These are phyloP conservation scores for Andricus quercusramuli DNA, from an alignment of 2,888 invertebrate species.

Conservation along the genomic window DNA sequence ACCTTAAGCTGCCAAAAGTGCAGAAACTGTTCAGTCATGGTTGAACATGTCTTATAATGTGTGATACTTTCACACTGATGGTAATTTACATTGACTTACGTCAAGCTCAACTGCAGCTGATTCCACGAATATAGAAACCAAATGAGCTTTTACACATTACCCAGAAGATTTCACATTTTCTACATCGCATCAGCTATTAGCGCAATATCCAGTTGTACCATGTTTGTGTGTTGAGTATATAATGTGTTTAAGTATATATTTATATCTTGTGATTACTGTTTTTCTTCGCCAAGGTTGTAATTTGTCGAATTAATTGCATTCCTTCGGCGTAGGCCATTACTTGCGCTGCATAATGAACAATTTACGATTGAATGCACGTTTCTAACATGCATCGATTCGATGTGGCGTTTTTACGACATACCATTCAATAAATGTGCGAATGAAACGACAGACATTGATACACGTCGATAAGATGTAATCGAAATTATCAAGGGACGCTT, in stretches of 20 bases:
- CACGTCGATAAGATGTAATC: slow-evolving; percentile 33
- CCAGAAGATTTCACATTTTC: slow-evolving; percentile 4
- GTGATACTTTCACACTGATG: neutral
- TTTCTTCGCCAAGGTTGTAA: slow-evolving; percentile 21
- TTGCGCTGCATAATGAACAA: slow-evolving; percentile 32
- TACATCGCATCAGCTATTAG: slow-evolving; percentile 5
- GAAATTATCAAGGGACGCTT: slow-evolving; percentile 23
- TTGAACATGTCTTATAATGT: neutral
- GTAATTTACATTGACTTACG: neutral
- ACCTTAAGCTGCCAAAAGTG: too few relatives aligned
- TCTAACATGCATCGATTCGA: slow-evolving; percentile 27
- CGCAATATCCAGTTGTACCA: neutral
- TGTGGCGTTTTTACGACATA: slow-evolving; percentile 27
- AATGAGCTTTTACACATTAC: slow-evolving; percentile 25
- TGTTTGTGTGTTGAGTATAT: neutral
- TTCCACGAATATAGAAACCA: neutral
- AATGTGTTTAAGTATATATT: neutral
- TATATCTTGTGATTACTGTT: slow-evolving; percentile 16
- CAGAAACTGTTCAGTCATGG: too few relatives aligned
- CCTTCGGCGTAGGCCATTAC: slow-evolving; percentile 12
- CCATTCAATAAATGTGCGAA: slow-evolving; percentile 26
- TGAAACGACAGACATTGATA: slow-evolving; percentile 12
- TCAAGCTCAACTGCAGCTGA: neutral
- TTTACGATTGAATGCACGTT: slow-evolving; percentile 23
- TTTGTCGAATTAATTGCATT: slow-evolving; percentile 42